Evolutionary conservation across 1,140 invertebrate genomes (phyloP).

Genomic region (Palaemon carinicauda): DNA sequence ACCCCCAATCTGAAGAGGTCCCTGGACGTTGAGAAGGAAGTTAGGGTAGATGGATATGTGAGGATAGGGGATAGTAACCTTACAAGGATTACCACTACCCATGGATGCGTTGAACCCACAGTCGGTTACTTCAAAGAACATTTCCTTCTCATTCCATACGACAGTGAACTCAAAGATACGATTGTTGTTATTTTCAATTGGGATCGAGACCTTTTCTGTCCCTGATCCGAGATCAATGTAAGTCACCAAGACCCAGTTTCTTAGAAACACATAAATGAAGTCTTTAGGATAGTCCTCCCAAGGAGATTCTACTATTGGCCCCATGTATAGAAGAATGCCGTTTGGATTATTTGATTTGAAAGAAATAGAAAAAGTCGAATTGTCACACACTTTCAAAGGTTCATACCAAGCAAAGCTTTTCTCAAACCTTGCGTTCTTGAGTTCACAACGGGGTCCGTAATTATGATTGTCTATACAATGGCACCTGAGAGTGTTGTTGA

Average conservation of each 20-base stretch:
- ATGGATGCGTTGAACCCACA: conserved; percentile 40
- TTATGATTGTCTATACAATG: conserved; percentile 46
- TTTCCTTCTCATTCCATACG: conserved; percentile 38
- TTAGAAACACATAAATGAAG: conserved; percentile 89
- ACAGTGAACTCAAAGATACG: conserved; percentile 30
- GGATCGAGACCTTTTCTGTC: conserved; percentile 85
- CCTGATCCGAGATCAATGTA: conserved; percentile 96
- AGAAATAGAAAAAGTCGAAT: conserved; percentile 91
- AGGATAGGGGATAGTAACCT: conserved; percentile 1
- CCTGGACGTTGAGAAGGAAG: conserved; percentile 84
- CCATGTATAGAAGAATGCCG: conserved; percentile 94
- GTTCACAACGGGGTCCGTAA: conserved; percentile 91
- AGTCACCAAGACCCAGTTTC: conserved; percentile 89
- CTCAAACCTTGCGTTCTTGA: conserved; percentile 90
- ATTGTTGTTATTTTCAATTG: conserved; percentile 71
- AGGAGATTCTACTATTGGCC: conserved; percentile 92
- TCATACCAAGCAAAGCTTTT: conserved; percentile 96
- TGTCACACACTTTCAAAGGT: conserved; percentile 92
- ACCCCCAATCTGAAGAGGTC: conserved; percentile 92
- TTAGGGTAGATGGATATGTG: conserved; percentile 19
- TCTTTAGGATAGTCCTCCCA: conserved; percentile 86
- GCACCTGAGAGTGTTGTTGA: conserved; percentile 29
- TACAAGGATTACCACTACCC: conserved; percentile 18
- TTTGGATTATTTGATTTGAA: conserved; percentile 90
- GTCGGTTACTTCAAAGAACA: conserved; percentile 33